These are phyloP conservation scores for Pyrocephalus nanus DNA, from an alignment of 2,797 vertebrate species.

Conservation along the genomic window DNA sequence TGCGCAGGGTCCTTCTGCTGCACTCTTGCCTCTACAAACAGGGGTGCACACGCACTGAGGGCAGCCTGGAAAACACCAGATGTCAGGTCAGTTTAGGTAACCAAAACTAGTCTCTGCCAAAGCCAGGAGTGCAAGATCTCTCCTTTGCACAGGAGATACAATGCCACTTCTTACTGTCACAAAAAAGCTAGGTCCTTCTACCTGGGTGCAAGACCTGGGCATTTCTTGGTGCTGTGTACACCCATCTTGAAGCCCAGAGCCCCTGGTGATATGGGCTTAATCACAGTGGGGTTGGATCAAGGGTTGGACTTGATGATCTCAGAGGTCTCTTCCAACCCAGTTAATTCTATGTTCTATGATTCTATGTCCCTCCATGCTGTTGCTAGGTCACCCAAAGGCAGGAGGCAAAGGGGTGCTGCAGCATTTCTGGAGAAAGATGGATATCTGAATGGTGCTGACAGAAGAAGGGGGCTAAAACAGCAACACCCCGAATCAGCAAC, in stretches of 20 bases:
- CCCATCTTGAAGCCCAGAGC: background rate
- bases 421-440: background rate
- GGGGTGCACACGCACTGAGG: accelerated
- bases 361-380: background rate
- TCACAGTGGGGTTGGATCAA: no score
- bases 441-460: accelerated
- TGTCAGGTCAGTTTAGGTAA: background rate
- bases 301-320: no score
- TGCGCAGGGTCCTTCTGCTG: background rate
- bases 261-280: no score
- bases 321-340: no score
- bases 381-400: background rate
- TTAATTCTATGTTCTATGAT: no score
- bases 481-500: background rate
- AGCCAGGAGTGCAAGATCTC: background rate
- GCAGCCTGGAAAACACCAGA: background rate
- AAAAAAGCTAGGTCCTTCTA: background rate
- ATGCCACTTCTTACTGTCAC: background rate
- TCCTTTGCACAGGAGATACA: background rate
- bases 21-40: accelerated
- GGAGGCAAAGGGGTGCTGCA: background rate
- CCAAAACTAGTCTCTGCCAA: background rate
- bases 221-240: accelerated
- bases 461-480: background rate
- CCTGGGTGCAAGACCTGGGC: background rate